Conservation (phyloP, 2,797 vertebrate species). For the Margarornis squamiger region DNA sequence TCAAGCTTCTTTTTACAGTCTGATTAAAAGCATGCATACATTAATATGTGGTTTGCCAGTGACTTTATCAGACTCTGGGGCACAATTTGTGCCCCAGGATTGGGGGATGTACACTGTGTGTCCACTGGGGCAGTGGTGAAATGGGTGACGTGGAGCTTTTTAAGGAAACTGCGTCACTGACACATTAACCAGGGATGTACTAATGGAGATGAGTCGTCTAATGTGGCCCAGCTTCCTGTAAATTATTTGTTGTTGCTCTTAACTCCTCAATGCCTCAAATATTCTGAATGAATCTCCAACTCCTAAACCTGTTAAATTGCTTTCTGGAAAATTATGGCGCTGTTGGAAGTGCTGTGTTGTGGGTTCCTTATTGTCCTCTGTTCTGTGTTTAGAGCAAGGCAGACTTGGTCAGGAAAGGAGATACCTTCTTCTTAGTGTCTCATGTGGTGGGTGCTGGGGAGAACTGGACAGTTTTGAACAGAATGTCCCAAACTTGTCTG, state of each 20-base stretch:
- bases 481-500: neutral
- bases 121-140: accelerated
- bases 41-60: neutral
- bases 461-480: neutral
- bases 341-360: neutral
- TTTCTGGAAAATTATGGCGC: accelerated
- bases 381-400: neutral
- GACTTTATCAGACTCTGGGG: neutral
- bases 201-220: accelerated
- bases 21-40: neutral
- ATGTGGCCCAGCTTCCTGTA: neutral
- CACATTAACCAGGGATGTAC: neutral
- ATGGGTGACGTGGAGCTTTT: neutral
- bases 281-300: neutral
- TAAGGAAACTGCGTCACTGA: too few relatives aligned
- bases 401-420: neutral
- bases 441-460: neutral
- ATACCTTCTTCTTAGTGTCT: neutral
- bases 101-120: neutral
- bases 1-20: neutral
- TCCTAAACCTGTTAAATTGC: neutral
- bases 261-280: neutral
- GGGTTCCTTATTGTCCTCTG: neutral
- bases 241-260: neutral
- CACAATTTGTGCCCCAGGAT: neutral